Conservation (phyloP, 2,113 vertebrate species). For the Prunella fulvescens region DNA sequence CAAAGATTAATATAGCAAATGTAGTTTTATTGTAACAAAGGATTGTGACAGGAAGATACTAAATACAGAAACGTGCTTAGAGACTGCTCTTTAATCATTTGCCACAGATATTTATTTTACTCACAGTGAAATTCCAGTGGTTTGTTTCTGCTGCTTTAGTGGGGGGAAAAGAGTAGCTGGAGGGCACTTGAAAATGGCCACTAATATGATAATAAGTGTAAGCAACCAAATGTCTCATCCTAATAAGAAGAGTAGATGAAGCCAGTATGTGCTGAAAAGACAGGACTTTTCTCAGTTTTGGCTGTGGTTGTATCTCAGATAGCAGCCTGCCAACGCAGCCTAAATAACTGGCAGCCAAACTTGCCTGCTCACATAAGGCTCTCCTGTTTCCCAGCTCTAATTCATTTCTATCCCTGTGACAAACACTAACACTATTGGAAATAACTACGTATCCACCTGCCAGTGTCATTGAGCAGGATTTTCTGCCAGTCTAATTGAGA, state of each 20-base stretch:
- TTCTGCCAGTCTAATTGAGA: conserved; percentile 15
- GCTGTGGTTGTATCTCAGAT: background rate
- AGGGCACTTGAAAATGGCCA: background rate
- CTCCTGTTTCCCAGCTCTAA: background rate
- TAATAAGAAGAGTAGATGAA: background rate
- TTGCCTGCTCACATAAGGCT: background rate
- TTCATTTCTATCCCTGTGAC: background rate
- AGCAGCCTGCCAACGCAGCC: background rate
- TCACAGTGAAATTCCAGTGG: background rate
- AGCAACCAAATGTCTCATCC: background rate
- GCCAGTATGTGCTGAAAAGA: background rate
- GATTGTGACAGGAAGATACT: conserved; percentile 12
- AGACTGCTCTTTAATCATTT: conserved; percentile 8
- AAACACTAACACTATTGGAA: background rate
- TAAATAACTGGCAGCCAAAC: conserved; percentile 6
- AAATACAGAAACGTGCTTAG: conserved; percentile 2
- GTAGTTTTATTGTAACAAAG: conserved; percentile 8
- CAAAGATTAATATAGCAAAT: conserved; percentile 26
- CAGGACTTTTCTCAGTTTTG: background rate
- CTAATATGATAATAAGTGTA: conserved; percentile 3
- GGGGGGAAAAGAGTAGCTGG: background rate
- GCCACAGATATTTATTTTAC: background rate
- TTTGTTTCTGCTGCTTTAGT: background rate
- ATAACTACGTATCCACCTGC: conserved; percentile 3
- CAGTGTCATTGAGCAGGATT: background rate